Evolutionary conservation across 2,888 invertebrate genomes (phyloP).

Genomic region (Meliscaeva auricollis): DNA sequence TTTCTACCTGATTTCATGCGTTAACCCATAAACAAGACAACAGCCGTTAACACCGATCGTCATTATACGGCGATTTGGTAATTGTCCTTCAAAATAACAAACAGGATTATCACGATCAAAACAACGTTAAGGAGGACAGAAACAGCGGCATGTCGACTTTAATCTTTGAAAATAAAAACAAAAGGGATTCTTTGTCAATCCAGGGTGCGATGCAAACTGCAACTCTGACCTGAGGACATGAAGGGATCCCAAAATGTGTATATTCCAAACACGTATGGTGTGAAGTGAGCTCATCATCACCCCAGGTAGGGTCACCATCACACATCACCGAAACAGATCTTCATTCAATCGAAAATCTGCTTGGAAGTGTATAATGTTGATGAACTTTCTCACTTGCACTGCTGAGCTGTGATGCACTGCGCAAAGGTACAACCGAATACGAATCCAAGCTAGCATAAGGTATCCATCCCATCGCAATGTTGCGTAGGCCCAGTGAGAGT

Average conservation of each 20-base stretch:
- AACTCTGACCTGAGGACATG: conserved; percentile 50
- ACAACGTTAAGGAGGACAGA: conserved; percentile 36
- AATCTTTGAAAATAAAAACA: conserved; percentile 47
- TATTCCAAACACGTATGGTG: conserved; percentile 40
- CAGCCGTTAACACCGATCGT: conserved; percentile 59
- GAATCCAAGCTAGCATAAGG: conserved; percentile 14
- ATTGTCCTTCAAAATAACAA: conserved; percentile 71
- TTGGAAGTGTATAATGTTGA: conserved; percentile 45
- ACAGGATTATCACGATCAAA: conserved; percentile 58
- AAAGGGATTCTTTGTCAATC: conserved; percentile 47
- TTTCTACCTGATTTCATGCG: conserved; percentile 72
- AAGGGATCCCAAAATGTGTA: not conserved
- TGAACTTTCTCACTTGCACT: conserved; percentile 60
- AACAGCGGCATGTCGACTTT: conserved; percentile 63
- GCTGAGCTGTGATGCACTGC: conserved; percentile 17
- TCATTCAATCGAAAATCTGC: conserved; percentile 42
- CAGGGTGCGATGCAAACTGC: conserved; percentile 49
- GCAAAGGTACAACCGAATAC: conserved; percentile 8
- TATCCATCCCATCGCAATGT: too few relatives aligned
- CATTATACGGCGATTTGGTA: conserved; percentile 49
- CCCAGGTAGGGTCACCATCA: conserved; percentile 29
- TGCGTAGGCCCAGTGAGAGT: conserved; percentile 64
- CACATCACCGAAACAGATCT: conserved; percentile 29
- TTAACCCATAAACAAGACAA: conserved; percentile 51
- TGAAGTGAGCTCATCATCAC: conserved; percentile 71